Conservation (phyloP, 2,888 invertebrate species). For the Pedicia rivosa region DNA sequence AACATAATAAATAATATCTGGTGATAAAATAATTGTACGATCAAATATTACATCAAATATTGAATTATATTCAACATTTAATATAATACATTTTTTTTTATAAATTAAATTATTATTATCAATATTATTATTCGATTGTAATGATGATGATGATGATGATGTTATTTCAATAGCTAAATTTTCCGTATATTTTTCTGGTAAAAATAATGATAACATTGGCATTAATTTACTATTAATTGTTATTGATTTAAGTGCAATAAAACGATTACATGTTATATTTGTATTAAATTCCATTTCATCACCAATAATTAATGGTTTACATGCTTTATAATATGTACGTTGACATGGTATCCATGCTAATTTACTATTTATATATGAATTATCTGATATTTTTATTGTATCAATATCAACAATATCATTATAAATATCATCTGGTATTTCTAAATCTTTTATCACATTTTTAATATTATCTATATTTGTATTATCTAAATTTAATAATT, state of each 20-base stretch:
- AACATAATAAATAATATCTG: slow-evolving; percentile 23
- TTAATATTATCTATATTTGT: slow-evolving; percentile 14
- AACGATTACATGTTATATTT: slow-evolving; percentile 21
- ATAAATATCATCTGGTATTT: slow-evolving; percentile 1
- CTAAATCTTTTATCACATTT: neutral
- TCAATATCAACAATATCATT: slow-evolving; percentile 4
- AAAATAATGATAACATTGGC: slow-evolving; percentile 14
- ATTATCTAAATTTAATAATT: slow-evolving; percentile 17
- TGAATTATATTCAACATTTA: slow-evolving; percentile 9
- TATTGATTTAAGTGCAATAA: slow-evolving; percentile 24
- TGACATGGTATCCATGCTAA: slow-evolving; percentile 11
- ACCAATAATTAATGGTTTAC: slow-evolving; percentile 24
- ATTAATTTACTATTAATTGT: slow-evolving; percentile 25
- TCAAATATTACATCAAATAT: slow-evolving; percentile 18
- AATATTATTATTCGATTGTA: no score
- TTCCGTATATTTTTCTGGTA: slow-evolving; percentile 21
- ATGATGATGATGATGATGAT: no score
- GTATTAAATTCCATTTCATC: slow-evolving; percentile 20
- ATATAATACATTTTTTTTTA: slow-evolving; percentile 7
- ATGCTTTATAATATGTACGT: slow-evolving; percentile 27
- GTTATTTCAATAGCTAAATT: slow-evolving; percentile 21
- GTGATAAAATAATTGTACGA: slow-evolving; percentile 21
- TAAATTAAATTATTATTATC: slow-evolving; percentile 3
- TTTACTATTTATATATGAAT: neutral
- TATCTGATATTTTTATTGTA: neutral